phyloP scores from a whole-genome alignment of 2,113 vertebrate species.

The Elanus axillaris region DNA sequence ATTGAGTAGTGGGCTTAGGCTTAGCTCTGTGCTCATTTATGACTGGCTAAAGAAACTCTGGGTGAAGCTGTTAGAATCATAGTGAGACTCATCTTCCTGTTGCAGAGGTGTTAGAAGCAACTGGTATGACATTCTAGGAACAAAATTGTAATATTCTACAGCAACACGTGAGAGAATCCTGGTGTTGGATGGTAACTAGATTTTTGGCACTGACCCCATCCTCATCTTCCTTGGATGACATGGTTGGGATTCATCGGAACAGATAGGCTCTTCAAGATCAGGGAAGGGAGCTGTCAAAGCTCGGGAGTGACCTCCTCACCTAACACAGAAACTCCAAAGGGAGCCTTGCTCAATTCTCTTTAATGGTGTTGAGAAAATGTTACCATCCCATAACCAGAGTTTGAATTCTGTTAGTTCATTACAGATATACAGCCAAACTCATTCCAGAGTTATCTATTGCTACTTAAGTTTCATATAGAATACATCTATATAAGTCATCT shows the following conservation, averaged over 20 bases:
- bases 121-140: not conserved
- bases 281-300: not conserved
- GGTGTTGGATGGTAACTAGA: not conserved
- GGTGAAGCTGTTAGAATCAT: not conserved
- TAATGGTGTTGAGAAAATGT: not conserved
- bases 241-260: not conserved
- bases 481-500: not conserved
- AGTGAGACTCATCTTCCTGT: not conserved
- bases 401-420: not conserved
- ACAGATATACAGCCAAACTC: not conserved
- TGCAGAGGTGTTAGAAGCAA: slow-evolving; percentile 1
- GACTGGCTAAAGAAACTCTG: not conserved
- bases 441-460: not conserved
- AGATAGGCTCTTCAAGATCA: not conserved
- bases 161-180: not conserved
- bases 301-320: not conserved
- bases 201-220: not conserved
- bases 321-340: not conserved
- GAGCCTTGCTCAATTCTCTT: not conserved
- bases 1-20: not conserved
- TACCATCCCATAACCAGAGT: not conserved
- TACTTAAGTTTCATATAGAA: not conserved
- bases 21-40: not conserved
- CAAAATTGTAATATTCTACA: not conserved
- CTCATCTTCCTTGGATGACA: not conserved